These are phyloP conservation scores for Acanthacorydalis orientalis DNA, from an alignment of 2,888 invertebrate genomes.

Conservation along the genomic window DNA sequence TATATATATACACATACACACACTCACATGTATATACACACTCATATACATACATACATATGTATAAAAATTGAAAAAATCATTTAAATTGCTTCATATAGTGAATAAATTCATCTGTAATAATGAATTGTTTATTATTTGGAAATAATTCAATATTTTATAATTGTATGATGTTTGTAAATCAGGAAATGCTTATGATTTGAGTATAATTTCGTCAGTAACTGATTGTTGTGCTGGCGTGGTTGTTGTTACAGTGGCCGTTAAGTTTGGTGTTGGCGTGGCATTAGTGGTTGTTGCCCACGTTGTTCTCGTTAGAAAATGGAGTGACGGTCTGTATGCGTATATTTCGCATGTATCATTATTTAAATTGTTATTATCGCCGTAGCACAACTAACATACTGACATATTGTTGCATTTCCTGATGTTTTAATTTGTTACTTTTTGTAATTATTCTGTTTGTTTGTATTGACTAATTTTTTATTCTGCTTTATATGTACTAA, in stretches of 20 bases:
- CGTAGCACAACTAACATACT: not conserved
- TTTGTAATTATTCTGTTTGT: conserved; percentile 9
- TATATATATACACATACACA: too few relatives aligned
- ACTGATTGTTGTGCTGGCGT: too few relatives aligned
- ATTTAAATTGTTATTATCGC: conserved; percentile 6
- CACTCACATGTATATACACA: too few relatives aligned
- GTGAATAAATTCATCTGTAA: too few relatives aligned
- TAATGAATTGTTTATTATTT: too few relatives aligned
- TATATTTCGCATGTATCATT: conserved; percentile 12
- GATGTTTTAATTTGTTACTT: conserved; percentile 15
- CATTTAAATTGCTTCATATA: too few relatives aligned
- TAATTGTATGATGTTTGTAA: conserved; percentile 14
- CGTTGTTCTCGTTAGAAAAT: conserved; percentile 66
- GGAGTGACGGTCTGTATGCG: conserved; percentile 51
- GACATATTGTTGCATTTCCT: conserved; percentile 21
- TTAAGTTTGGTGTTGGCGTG: conserved; percentile 72
- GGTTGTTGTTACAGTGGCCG: conserved; percentile 53
- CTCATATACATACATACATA: too few relatives aligned
- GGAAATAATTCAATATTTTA: too few relatives aligned
- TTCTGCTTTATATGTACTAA: not conserved
- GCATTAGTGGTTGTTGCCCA: conserved; percentile 72
- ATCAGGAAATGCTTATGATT: conserved; percentile 26
- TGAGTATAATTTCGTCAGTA: not conserved
- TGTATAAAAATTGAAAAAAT: too few relatives aligned
- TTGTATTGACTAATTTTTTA: not conserved